A percentile compares a stretch with the other conserved stretches of the same genome.
These are phyloP conservation scores for Acarapis woodi DNA, from an alignment of 1,140 invertebrate genomes.

Conservation along the genomic window DNA sequence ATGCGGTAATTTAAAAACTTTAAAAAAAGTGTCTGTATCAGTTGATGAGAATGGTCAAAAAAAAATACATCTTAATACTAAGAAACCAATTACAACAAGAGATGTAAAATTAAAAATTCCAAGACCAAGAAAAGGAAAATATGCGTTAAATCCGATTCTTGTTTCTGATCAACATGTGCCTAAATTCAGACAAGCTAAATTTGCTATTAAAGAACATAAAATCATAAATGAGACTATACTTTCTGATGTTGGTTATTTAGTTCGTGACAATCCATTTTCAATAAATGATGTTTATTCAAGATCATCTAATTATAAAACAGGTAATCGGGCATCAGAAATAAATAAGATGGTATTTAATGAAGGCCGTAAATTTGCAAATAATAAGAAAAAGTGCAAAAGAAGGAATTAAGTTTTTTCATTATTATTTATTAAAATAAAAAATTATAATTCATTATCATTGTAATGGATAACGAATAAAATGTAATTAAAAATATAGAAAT, in stretches of 20 bases:
- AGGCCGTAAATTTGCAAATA: slow-evolving; percentile 15
- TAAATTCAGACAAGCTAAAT: slow-evolving; percentile 41
- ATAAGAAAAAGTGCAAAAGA: slow-evolving; percentile 6
- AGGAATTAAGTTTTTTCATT: not conserved
- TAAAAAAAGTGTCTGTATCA: slow-evolving; percentile 64
- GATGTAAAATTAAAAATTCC: slow-evolving; percentile 58
- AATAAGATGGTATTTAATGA: slow-evolving; percentile 51
- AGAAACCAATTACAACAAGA: slow-evolving; percentile 39
- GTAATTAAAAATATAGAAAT: not conserved
- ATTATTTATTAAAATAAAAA: not conserved
- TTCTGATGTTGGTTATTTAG: slow-evolving; percentile 55
- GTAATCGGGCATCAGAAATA: slow-evolving; percentile 26
- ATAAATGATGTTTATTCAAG: slow-evolving; percentile 64
- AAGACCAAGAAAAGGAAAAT: slow-evolving; percentile 61
- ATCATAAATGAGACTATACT: slow-evolving; percentile 19
- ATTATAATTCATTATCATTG: no score
- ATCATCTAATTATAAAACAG: slow-evolving; percentile 28
- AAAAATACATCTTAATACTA: slow-evolving; percentile 53
- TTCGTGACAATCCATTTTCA: slow-evolving; percentile 19
- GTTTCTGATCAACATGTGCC: slow-evolving; percentile 57
- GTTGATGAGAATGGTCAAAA: slow-evolving; percentile 61
- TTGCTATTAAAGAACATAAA: slow-evolving; percentile 45
- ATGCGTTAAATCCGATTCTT: slow-evolving; percentile 60
- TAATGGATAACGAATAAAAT: no score
- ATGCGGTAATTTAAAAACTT: slow-evolving; percentile 59